These are phyloP conservation scores for Metridium senile DNA, from an alignment of 92 coral and sea anemone genomes.

Conservation along the genomic window DNA sequence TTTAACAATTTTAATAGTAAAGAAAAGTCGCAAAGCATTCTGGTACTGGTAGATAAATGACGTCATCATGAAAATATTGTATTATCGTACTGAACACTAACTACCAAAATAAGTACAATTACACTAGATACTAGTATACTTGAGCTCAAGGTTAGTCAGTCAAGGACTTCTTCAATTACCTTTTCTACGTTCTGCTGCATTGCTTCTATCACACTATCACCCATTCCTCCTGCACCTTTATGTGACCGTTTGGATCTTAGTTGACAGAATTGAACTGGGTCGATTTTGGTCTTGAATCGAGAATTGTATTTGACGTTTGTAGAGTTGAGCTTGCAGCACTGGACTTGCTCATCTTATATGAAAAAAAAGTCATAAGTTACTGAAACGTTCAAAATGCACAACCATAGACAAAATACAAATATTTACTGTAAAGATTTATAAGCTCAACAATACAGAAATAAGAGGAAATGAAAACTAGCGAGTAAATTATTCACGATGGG, in stretches of 20 bases:
- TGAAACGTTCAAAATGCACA: not conserved
- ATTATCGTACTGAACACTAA: too few relatives aligned
- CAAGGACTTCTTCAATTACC: not conserved
- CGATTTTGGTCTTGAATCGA: constrained; percentile 45
- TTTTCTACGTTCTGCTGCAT: constrained; percentile 31
- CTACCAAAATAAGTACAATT: too few relatives aligned
- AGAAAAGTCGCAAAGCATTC: not conserved
- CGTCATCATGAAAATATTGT: too few relatives aligned
- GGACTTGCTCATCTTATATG: constrained; percentile 1
- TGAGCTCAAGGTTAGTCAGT: too few relatives aligned
- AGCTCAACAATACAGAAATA: not conserved
- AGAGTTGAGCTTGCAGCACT: constrained; percentile 26
- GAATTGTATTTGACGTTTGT: constrained; percentile 31
- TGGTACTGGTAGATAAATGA: not conserved
- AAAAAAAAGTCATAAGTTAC: not conserved
- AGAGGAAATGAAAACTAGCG: too few relatives aligned
- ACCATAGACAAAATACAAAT: not conserved
- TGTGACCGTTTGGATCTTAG: constrained; percentile 22
- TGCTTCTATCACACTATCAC: constrained; percentile 15
- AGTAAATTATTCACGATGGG: too few relatives aligned
- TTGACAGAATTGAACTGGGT: constrained; percentile 33
- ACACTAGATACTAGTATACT: too few relatives aligned
- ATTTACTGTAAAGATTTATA: not conserved
- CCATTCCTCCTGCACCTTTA: constrained; percentile 28
- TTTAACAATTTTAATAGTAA: too few relatives aligned